Percentiles rank a stretch among this genome's conserved stretches.
Conservation (phyloP, 2,888 invertebrate genomes). For the Macrosiphum euphorbiae region DNA sequence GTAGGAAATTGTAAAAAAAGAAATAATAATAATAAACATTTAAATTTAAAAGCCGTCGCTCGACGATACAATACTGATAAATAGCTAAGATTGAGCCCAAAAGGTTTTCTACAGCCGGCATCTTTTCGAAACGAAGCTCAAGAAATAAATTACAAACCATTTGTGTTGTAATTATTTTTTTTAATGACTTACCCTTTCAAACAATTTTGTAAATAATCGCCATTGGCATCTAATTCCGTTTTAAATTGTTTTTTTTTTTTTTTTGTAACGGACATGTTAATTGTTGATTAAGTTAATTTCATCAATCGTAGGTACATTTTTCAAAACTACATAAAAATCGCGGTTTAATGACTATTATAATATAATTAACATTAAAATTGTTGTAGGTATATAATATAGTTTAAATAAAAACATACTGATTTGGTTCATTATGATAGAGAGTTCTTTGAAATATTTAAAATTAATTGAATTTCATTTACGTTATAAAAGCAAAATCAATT, state of each 20-base stretch:
- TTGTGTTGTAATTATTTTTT: background rate
- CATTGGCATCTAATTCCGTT: background rate
- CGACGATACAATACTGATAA: background rate
- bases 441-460: background rate
- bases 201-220: background rate
- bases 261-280: background rate
- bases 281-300: background rate
- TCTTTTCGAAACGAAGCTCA: background rate
- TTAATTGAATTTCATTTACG: background rate
- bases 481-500: background rate
- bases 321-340: background rate
- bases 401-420: background rate
- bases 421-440: background rate
- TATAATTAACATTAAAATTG: background rate
- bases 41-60: background rate
- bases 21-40: background rate
- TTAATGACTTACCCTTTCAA: background rate
- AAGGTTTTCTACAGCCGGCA: background rate
- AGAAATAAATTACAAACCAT: background rate
- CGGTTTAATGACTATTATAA: background rate
- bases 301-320: background rate
- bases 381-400: background rate
- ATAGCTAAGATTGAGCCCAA: background rate
- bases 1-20: background rate
- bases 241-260: background rate